Evolutionary conservation across 2,113 vertebrate species (phyloP), one percentile per base, ranked within the genome.

Genomic region (Andinoacara biseriatus): DNA sequence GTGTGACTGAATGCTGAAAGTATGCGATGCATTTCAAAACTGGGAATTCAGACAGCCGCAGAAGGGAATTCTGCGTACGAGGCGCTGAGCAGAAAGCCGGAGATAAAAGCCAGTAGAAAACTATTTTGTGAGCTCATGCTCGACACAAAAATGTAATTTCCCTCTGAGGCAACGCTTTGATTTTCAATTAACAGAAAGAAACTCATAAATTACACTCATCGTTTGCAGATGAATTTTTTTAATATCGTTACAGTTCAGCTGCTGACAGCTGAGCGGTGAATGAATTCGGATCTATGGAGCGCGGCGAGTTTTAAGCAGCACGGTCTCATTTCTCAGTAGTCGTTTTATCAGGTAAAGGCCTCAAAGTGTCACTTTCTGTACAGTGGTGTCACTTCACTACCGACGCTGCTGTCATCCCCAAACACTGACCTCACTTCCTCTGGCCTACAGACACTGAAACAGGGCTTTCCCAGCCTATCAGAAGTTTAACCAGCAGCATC

Each of bases 11-110:
- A 89, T 26, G 63, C 40, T 74, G 60, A 40, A 92, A 91, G 60
- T 65, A 94, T 92, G 91, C 79, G 60, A 22, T 67, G 77, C 33
- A 84, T 91, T 90, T 93, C 87, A 87, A 90, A 82, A 63, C 72
- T 79, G 29, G 62, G 76, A 85, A 88, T 78, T 78, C 9, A 63
- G 76, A 83, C 79, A 58, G 75, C 38, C 62, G 15, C 69, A 59
- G 79, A 69, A 72, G 76, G 49, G n/a, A 33, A 89, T 83, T 69
- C 77, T 82, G 74, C 52, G 59, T 31, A 14, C 38, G 61, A 57
- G 74, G 43, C 61, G 6, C 24, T 35, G 78, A 82, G 7, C 18
- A 76, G 56, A 83, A 74, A 81, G 59, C 24, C 58, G 35, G 74
- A 75, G n/a, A 87, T 79, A 31, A 88, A 88, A 88, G 74, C 33